These are phyloP conservation scores for Cerastis rubricosa DNA, from an alignment of 2,888 invertebrate species.

Conservation along the genomic window DNA sequence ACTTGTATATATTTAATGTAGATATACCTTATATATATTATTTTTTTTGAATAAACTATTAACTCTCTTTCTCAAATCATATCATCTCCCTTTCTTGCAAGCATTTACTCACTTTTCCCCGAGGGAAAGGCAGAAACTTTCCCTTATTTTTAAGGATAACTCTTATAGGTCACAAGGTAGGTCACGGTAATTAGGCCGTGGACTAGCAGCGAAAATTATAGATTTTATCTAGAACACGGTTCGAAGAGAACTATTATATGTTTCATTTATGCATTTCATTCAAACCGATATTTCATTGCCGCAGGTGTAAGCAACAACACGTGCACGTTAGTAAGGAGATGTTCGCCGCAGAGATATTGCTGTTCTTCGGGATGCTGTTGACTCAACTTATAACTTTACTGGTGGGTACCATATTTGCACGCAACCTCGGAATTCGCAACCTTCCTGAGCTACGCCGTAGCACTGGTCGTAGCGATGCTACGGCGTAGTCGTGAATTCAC, in stretches of 20 bases:
- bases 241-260: background rate
- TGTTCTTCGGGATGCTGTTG: conserved; percentile 23
- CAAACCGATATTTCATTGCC: background rate
- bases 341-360: conserved; percentile 28
- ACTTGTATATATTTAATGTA: no score
- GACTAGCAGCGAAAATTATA: background rate
- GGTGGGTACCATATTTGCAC: conserved; percentile 14
- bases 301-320: conserved; percentile 43
- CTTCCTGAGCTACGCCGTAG: background rate
- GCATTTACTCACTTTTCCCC: no score
- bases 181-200: background rate
- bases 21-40: no score
- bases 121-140: background rate
- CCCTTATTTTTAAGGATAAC: no score
- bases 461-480: background rate
- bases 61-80: no score
- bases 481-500: background rate
- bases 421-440: background rate
- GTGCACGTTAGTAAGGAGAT: conserved; percentile 17
- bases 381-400: conserved; percentile 22
- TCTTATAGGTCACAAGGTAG: background rate
- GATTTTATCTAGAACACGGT: background rate
- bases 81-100: no score
- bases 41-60: no score
- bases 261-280: background rate